These are phyloP conservation scores for Papio anubis DNA, from an alignment of 2,113 vertebrate species.

Conservation along the genomic window DNA sequence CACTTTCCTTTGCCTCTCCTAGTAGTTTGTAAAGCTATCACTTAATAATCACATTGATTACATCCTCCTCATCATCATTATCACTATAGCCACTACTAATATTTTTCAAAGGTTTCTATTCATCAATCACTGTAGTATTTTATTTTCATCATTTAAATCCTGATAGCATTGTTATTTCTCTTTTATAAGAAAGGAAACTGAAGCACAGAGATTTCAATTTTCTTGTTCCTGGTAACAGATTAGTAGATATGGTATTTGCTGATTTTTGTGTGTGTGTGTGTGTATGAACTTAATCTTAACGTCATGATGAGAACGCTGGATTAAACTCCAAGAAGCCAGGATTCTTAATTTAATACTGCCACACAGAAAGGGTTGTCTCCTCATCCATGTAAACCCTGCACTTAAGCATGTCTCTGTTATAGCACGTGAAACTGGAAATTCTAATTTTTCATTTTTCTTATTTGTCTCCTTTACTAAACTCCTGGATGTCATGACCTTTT, in stretches of 20 bases:
- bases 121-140: neutral
- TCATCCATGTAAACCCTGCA: neutral
- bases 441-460: neutral
- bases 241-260: neutral
- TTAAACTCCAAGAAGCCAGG: neutral
- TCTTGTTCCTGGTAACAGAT: neutral
- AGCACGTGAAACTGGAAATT: neutral
- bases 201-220: neutral
- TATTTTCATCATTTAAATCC: conserved; percentile 7
- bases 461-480: neutral
- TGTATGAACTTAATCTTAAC: neutral
- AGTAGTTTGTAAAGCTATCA: neutral
- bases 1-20: neutral
- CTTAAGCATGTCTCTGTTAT: neutral
- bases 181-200: conserved; percentile 6
- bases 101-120: neutral
- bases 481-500: neutral
- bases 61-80: neutral
- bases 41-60: neutral
- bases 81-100: neutral
- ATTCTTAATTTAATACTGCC: neutral
- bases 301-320: neutral
- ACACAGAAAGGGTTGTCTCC: neutral
- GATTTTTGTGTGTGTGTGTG: neutral
- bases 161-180: neutral